Conservation (phyloP, 2,113 vertebrate species). For the Seriola rivoliana region DNA sequence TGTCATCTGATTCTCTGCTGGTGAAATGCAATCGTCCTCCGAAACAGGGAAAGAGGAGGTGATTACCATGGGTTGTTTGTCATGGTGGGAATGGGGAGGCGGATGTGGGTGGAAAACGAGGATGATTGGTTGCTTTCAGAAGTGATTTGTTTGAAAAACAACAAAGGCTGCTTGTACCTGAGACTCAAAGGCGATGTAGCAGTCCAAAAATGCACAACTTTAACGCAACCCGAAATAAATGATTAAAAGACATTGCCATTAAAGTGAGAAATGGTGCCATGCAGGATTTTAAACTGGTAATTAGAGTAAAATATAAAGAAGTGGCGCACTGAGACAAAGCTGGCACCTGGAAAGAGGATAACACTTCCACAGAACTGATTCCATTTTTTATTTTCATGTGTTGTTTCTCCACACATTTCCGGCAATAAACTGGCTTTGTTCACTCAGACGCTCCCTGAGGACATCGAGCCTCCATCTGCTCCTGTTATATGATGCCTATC, state of each 20-base stretch:
- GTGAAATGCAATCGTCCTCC: conserved; percentile 69
- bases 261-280: conserved; percentile 18
- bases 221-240: conserved; percentile 29
- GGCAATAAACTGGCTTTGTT: conserved; percentile 50
- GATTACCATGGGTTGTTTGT: conserved; percentile 75
- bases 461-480: conserved; percentile 69
- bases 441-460: conserved; percentile 53
- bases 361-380: conserved; percentile 57
- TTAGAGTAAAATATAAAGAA: conserved; percentile 43
- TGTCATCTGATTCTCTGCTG: conserved; percentile 71
- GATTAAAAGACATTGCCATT: conserved; percentile 6
- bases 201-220: conserved; percentile 25
- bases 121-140: conserved; percentile 75
- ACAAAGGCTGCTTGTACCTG: conserved; percentile 38
- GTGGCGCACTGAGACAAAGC: conserved; percentile 39
- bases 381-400: conserved; percentile 49
- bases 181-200: conserved; percentile 32
- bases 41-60: conserved; percentile 51
- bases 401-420: conserved; percentile 45
- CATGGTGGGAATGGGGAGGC: conserved; percentile 51
- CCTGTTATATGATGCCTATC: conserved; percentile 41
- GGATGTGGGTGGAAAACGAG: conserved; percentile 54
- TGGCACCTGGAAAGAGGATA: conserved; percentile 44
- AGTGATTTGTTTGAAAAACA: conserved; percentile 74
- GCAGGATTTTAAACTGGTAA: conserved; percentile 40